These are phyloP conservation scores for Acomys russatus DNA, from an alignment of 2,797 vertebrate genomes.

Conservation along the genomic window DNA sequence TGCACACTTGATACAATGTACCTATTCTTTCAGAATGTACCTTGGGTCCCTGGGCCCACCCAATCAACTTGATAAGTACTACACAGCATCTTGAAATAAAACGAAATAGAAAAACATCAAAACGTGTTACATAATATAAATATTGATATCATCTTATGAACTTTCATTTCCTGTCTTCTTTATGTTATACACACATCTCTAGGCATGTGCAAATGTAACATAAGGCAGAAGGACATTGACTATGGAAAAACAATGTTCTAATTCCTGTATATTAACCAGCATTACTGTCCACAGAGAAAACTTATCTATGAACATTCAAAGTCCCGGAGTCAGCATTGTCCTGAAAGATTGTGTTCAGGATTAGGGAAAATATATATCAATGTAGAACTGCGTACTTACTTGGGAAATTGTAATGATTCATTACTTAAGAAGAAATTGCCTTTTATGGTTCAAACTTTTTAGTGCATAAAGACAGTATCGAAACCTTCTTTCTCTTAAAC, in stretches of 20 bases:
- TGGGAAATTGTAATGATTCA: not conserved
- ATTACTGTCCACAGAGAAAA: not conserved
- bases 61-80: not conserved
- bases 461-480: not conserved
- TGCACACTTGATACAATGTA: not conserved
- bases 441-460: conserved; percentile 15
- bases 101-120: not conserved
- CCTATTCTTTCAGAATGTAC: not conserved
- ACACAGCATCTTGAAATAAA: not conserved
- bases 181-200: not conserved
- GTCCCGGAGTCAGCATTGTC: not conserved
- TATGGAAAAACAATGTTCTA: not conserved
- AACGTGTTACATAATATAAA: not conserved
- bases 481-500: not conserved
- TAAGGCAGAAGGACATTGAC: not conserved
- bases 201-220: not conserved
- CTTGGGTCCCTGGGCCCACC: not conserved
- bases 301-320: not conserved
- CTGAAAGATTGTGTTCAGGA: not conserved
- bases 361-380: not conserved
- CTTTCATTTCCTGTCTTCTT: not conserved
- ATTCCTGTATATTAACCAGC: not conserved
- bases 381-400: not conserved
- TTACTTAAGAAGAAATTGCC: conserved; percentile 2
- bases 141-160: not conserved